A percentile compares a stretch with the other conserved stretches of the same genome.
Conservation (phyloP, 2,888 invertebrate species). For the Xestobium rufovillosum region DNA sequence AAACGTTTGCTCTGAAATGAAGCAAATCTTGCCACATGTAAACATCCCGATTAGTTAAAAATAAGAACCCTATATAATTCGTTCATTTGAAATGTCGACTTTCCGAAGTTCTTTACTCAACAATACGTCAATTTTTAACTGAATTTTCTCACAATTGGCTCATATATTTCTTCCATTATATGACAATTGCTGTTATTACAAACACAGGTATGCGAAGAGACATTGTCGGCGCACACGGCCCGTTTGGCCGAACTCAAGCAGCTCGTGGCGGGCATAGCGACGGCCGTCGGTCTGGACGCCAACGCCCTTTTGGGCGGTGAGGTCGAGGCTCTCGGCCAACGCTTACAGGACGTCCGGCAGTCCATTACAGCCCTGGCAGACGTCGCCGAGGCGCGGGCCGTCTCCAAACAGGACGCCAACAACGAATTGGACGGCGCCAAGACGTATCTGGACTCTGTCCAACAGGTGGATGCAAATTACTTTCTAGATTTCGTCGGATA, state of each 20-base stretch:
- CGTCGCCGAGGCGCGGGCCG: constrained; percentile 64
- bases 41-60: too few species aligned
- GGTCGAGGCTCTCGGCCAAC: constrained; percentile 66
- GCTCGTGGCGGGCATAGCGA: constrained; percentile 69
- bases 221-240: constrained; percentile 63
- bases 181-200: too few species aligned
- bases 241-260: constrained; percentile 61
- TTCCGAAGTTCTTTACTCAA: too few species aligned
- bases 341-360: constrained; percentile 68
- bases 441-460: constrained; percentile 61
- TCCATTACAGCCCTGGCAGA: constrained; percentile 68
- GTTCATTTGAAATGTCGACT: too few species aligned
- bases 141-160: constrained; percentile 1
- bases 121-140: too few species aligned
- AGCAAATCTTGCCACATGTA: too few species aligned
- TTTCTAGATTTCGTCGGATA: neutral
- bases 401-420: constrained; percentile 46
- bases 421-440: constrained; percentile 52
- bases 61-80: too few species aligned
- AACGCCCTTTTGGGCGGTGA: constrained; percentile 67
- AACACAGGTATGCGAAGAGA: constrained; percentile 76
- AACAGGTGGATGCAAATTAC: constrained; percentile 53
- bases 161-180: constrained; percentile 1
- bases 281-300: constrained; percentile 66
- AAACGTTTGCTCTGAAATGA: too few species aligned